Conservation (phyloP, 2,888 invertebrate genomes). For the Morpho deidamia region DNA sequence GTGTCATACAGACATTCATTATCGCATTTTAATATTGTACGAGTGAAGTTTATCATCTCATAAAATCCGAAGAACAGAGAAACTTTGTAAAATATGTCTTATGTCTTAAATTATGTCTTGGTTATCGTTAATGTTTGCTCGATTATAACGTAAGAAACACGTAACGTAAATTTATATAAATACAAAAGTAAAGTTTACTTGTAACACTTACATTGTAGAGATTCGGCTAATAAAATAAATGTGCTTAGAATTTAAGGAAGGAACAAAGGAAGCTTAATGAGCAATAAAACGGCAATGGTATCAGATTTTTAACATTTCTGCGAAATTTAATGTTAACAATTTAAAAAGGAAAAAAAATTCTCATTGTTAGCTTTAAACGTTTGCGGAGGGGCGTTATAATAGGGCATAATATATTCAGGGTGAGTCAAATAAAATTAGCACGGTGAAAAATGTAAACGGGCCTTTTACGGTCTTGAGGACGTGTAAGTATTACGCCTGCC, state of each 20-base stretch:
- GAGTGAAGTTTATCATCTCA: no score
- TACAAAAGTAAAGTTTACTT: background rate
- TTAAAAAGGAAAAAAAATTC: constrained; percentile 56
- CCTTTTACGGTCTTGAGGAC: constrained; percentile 66
- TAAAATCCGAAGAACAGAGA: no score
- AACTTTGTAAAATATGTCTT: no score
- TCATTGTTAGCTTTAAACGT: constrained; percentile 70
- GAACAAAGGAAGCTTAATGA: constrained; percentile 39
- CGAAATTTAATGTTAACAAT: constrained; percentile 68
- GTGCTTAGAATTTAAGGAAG: constrained; percentile 8
- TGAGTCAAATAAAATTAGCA: constrained; percentile 78
- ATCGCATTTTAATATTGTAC: no score
- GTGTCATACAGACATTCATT: no score
- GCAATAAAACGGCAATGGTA: constrained; percentile 60
- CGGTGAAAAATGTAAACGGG: constrained; percentile 77
- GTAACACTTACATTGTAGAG: background rate
- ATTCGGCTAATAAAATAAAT: constrained; percentile 2
- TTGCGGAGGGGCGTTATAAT: constrained; percentile 67
- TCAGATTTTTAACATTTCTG: constrained; percentile 58
- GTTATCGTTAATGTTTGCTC: no score
- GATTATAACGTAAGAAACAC: background rate
- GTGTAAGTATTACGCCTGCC: constrained; percentile 61
- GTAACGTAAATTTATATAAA: background rate
- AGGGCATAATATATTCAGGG: constrained; percentile 76
- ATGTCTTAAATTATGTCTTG: no score